Percentiles rank a stretch among this genome's conserved stretches.
phyloP scores from a whole-genome alignment of 37 sponge, comb jelly and placozoan species.

The Beroe ovata region DNA sequence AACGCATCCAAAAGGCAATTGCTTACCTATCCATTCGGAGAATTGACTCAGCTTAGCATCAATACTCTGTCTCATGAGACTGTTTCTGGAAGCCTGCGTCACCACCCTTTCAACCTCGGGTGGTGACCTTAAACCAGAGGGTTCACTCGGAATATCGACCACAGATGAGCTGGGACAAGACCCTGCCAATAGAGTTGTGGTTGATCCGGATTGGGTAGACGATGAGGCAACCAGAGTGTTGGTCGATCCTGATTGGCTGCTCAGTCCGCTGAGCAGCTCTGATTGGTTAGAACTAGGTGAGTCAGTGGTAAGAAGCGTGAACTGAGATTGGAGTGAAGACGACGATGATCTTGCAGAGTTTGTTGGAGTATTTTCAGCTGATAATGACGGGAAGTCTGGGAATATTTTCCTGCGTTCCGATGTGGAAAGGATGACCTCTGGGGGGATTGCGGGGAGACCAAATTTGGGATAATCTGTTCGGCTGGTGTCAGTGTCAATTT shows the following conservation, averaged over 20 bases:
- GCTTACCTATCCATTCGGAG: conserved; percentile 27
- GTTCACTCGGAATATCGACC: not conserved
- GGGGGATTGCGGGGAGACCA: not conserved
- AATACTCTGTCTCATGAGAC: not conserved
- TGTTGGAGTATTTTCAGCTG: not conserved
- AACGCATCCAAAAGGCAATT: no score
- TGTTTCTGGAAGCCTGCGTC: not conserved
- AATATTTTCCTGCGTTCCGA: not conserved
- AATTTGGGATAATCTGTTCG: conserved; percentile 19
- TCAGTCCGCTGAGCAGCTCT: not conserved
- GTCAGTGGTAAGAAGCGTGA: not conserved
- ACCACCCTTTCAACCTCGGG: not conserved
- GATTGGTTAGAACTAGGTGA: not conserved
- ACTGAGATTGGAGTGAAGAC: not conserved
- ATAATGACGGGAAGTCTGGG: not conserved
- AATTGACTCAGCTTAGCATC: not conserved
- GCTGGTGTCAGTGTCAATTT: conserved; percentile 1
- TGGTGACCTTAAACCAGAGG: not conserved
- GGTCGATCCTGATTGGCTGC: not conserved
- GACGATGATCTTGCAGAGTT: not conserved
- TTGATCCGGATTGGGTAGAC: not conserved
- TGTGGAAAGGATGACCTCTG: not conserved
- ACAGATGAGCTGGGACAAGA: not conserved
- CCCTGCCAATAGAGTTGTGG: not conserved
- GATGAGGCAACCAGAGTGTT: not conserved